Evolutionary conservation across 2,888 invertebrate genomes (phyloP).

Genomic region (Gastracanthus pulcherrimus): DNA sequence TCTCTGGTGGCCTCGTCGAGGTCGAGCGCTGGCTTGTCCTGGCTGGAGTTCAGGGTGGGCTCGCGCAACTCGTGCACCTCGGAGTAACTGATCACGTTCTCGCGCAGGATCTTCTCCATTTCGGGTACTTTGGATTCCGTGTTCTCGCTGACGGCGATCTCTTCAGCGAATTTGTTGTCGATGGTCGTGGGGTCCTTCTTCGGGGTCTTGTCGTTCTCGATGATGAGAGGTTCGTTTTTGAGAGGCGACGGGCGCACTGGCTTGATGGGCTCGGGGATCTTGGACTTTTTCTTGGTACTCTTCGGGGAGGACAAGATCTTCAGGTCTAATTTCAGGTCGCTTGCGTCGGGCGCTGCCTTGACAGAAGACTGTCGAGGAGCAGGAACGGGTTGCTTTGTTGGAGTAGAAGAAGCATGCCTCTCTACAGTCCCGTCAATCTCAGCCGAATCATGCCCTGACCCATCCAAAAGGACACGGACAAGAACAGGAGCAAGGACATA

Average conservation of each 20-base stretch:
- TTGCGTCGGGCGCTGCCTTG: constrained; percentile 69
- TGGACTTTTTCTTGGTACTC: constrained; percentile 71
- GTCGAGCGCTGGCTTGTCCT: not conserved
- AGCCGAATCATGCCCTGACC: constrained; percentile 77
- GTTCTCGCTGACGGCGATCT: constrained; percentile 24
- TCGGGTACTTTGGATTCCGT: constrained; percentile 38
- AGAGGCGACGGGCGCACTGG: not conserved
- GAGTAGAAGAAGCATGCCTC: constrained; percentile 76
- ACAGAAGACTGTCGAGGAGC: constrained; percentile 71
- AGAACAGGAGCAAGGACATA: constrained; percentile 77
- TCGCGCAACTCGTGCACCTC: not conserved
- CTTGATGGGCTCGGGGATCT: constrained; percentile 72
- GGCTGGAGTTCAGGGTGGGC: too few relatives aligned
- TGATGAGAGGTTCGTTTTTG: not conserved
- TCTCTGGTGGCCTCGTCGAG: not conserved
- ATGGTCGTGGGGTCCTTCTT: not conserved
- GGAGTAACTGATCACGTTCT: not conserved
- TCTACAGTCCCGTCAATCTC: constrained; percentile 77
- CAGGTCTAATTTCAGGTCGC: constrained; percentile 72
- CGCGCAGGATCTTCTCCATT: constrained; percentile 52
- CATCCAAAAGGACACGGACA: constrained; percentile 77
- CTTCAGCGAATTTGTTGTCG: constrained; percentile 1
- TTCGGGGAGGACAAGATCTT: constrained; percentile 57
- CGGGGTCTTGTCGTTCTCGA: not conserved
- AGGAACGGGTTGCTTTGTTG: constrained; percentile 75